Conservation (phyloP, 2,888 invertebrate species). For the Nomada hirtipes region DNA sequence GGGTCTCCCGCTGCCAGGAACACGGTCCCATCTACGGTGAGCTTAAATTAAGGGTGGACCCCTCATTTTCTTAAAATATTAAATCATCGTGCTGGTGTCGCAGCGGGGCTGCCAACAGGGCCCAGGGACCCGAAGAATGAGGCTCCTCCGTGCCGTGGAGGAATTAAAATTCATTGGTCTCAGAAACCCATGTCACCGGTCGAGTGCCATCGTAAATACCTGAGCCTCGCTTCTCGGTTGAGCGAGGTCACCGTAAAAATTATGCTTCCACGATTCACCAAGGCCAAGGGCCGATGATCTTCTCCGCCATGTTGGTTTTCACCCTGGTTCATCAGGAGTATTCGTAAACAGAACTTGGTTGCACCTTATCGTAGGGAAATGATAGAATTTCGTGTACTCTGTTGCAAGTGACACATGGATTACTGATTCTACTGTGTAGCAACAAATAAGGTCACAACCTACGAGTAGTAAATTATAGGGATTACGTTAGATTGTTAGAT, state of each 20-base stretch:
- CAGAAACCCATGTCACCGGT: constrained; percentile 83
- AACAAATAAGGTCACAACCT: no score
- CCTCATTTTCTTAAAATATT: constrained; percentile 83
- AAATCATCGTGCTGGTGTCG: constrained; percentile 83
- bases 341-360: no score
- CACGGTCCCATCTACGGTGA: constrained; percentile 74
- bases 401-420: no score
- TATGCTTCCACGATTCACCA: constrained; percentile 72
- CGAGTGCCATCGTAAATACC: constrained; percentile 84
- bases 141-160: constrained; percentile 70
- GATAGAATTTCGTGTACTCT: no score
- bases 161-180: constrained; percentile 84
- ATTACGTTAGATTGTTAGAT: no score
- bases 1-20: constrained; percentile 80
- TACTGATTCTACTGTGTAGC: no score
- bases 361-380: no score
- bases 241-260: constrained; percentile 79
- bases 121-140: constrained; percentile 68
- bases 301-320: neutral
- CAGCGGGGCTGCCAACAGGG: constrained; percentile 79
- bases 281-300: constrained; percentile 55
- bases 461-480: no score
- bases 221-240: constrained; percentile 53
- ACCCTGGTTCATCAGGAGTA: neutral
- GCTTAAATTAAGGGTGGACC: constrained; percentile 81